Evolutionary conservation across 2,888 invertebrate species (phyloP).

Genomic region (Stenurella melanura): DNA sequence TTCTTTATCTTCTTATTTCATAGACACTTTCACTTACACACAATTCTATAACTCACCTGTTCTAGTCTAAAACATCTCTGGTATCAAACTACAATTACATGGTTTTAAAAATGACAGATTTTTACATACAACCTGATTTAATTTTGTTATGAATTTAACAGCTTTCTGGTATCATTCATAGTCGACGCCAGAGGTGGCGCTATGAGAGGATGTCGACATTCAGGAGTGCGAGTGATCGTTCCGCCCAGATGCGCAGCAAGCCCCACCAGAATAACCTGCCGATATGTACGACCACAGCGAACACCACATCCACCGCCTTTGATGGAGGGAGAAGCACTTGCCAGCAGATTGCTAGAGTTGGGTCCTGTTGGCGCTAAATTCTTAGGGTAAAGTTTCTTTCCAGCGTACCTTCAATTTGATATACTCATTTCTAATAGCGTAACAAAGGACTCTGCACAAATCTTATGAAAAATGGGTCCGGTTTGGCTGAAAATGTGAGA

Average conservation of each 20-base stretch:
- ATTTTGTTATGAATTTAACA: constrained; percentile 68
- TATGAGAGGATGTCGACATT: constrained; percentile 98
- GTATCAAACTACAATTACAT: background rate
- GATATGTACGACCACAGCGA: constrained; percentile 85
- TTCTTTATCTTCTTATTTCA: too few species aligned
- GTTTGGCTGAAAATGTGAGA: too few species aligned
- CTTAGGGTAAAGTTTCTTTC: constrained; percentile 82
- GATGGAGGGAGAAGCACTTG: constrained; percentile 98
- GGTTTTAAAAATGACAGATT: constrained; percentile 11
- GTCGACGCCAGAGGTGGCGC: constrained; percentile 99
- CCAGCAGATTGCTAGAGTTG: constrained; percentile 94
- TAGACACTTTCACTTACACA: too few species aligned
- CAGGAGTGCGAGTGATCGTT: constrained; percentile 96
- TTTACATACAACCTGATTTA: background rate
- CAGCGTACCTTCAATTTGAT: background rate
- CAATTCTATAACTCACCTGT: too few species aligned
- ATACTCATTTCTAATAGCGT: too few species aligned
- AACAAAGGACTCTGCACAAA: too few species aligned
- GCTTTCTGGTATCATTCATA: constrained; percentile 98
- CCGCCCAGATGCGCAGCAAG: constrained; percentile 96
- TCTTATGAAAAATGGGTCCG: too few species aligned
- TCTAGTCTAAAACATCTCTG: too few species aligned
- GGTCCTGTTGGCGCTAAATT: constrained; percentile 98
- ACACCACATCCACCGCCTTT: constrained; percentile 93
- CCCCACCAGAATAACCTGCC: constrained; percentile 97